Evolutionary conservation across 1,140 invertebrate species (phyloP).

Genomic region (Aricia agestis): DNA sequence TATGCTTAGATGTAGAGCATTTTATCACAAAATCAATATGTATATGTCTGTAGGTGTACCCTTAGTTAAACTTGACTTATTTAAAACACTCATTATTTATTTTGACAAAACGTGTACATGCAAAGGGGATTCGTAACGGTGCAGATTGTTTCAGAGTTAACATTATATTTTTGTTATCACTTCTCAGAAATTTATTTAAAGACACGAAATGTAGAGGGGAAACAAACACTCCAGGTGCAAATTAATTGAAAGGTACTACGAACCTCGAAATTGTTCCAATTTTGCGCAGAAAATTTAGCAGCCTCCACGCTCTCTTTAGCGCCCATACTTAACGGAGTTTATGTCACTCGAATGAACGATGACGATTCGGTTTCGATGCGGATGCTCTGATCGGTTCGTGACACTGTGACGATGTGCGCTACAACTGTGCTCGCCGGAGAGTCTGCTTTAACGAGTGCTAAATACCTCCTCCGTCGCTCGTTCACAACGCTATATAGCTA

Average conservation of each 20-base stretch:
- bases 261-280: slow-evolving; percentile 85
- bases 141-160: slow-evolving; percentile 43
- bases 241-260: slow-evolving; percentile 73
- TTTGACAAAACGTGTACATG: slow-evolving; percentile 56
- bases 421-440: slow-evolving; percentile 61
- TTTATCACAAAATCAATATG: background rate
- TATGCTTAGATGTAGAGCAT: background rate
- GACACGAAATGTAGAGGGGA: slow-evolving; percentile 61
- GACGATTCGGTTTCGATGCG: slow-evolving; percentile 63
- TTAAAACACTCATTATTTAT: slow-evolving; percentile 17
- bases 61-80: background rate
- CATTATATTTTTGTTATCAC: slow-evolving; percentile 48
- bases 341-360: slow-evolving; percentile 70
- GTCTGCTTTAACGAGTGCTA: slow-evolving; percentile 60
- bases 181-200: slow-evolving; percentile 53
- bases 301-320: slow-evolving; percentile 85
- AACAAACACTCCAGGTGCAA: slow-evolving; percentile 73
- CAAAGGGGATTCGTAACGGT: slow-evolving; percentile 56
- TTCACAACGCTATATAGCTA: slow-evolving; percentile 63
- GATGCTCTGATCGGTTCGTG: slow-evolving; percentile 59
- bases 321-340: slow-evolving; percentile 78
- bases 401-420: slow-evolving; percentile 63
- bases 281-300: slow-evolving; percentile 84
- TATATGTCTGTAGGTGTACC: background rate
- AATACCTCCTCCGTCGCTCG: slow-evolving; percentile 66